A percentile compares a stretch with the other conserved stretches of the same genome.
phyloP scores from a whole-genome alignment of 2,113 vertebrate species.

The Anhinga anhinga region DNA sequence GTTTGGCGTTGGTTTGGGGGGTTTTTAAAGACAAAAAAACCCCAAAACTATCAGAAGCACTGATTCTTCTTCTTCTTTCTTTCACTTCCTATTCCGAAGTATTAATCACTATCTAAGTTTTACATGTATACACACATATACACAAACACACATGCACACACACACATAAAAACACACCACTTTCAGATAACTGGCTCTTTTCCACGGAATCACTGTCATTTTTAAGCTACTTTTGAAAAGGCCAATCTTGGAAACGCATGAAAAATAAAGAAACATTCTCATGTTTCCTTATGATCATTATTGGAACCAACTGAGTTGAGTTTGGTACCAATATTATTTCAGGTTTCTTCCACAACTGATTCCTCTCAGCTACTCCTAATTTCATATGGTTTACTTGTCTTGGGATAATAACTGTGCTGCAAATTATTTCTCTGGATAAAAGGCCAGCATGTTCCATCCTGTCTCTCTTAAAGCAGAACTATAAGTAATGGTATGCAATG shows the following conservation, averaged over 20 bases:
- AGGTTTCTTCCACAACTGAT: background rate
- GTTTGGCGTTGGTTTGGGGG: background rate
- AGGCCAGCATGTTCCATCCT: background rate
- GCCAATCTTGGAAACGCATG: background rate
- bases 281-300: background rate
- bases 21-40: background rate
- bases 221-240: background rate
- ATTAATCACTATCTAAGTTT: background rate
- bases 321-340: background rate
- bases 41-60: background rate
- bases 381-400: background rate
- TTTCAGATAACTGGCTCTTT: background rate
- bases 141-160: background rate
- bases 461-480: background rate
- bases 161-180: background rate
- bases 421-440: background rate
- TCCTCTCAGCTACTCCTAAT: background rate
- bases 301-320: background rate
- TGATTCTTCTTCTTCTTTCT: background rate
- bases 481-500: fast-evolving
- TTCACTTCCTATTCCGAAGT: background rate
- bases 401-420: background rate
- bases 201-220: background rate
- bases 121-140: background rate
- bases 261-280: background rate